Conservation (phyloP, 2,797 vertebrate species). For the Urophycis tenuis region DNA sequence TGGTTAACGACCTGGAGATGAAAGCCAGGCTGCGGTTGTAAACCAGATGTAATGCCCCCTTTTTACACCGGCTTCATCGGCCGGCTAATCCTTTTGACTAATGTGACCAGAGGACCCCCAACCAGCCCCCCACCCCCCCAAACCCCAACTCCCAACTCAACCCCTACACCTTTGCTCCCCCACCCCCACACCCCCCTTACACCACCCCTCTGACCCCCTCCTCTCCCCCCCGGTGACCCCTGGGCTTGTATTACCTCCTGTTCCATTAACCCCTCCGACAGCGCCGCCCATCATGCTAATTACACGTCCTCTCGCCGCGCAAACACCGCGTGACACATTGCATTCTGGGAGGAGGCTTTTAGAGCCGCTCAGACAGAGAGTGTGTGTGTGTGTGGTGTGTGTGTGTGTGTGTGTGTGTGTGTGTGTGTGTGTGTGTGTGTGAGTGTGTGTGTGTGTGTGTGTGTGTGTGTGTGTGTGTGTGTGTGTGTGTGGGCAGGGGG, state of each 20-base stretch:
- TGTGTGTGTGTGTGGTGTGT: slow-evolving; percentile 11
- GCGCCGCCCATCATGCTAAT: slow-evolving; percentile 60
- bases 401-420: slow-evolving; percentile 12
- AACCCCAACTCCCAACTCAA: slow-evolving; percentile 14
- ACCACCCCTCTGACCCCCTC: slow-evolving; percentile 26
- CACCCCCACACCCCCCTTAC: background rate
- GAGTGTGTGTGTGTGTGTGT: slow-evolving; percentile 13
- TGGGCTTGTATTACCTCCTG: slow-evolving; percentile 56
- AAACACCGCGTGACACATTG: slow-evolving; percentile 63
- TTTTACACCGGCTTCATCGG: slow-evolving; percentile 71
- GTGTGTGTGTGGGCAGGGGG: slow-evolving; percentile 18
- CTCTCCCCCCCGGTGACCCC: slow-evolving; percentile 53
- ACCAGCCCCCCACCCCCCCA: slow-evolving; percentile 28
- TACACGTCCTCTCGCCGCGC: slow-evolving; percentile 53
- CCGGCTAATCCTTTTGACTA: slow-evolving; percentile 74
- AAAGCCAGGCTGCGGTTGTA: slow-evolving; percentile 73
- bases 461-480: slow-evolving; percentile 9
- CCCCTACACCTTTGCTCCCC: slow-evolving; percentile 58
- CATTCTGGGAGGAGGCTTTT: slow-evolving; percentile 43
- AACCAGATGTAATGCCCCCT: slow-evolving; percentile 77
- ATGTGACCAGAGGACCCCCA: slow-evolving; percentile 44
- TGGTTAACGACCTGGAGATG: slow-evolving; percentile 71
- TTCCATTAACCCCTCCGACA: slow-evolving; percentile 43
- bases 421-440: slow-evolving; percentile 9
- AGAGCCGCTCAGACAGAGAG: slow-evolving; percentile 24